Evolutionary conservation across 2,888 invertebrate genomes (phyloP).

Genomic region (Tanypteryx hageni): DNA sequence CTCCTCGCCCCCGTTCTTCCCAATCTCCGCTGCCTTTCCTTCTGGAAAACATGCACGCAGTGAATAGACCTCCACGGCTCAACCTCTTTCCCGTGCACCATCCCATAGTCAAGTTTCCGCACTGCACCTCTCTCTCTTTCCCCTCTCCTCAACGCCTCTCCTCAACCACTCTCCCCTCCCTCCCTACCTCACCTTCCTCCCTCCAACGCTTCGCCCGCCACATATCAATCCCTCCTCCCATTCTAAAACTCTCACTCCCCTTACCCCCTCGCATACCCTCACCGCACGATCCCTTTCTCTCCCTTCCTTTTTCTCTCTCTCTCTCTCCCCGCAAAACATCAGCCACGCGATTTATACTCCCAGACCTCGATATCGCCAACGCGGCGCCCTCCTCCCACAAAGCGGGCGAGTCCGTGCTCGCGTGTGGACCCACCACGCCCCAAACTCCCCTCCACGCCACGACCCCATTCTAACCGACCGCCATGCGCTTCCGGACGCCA

Average conservation of each 20-base stretch:
- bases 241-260: too few relatives aligned
- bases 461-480: slow-evolving; percentile 21
- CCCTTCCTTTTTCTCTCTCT: background rate
- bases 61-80: background rate
- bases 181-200: too few relatives aligned
- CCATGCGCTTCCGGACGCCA: slow-evolving; percentile 4
- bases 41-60: slow-evolving; percentile 8
- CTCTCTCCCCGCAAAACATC: background rate
- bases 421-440: background rate
- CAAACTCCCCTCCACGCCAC: background rate
- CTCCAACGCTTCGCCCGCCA: too few relatives aligned
- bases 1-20: too few relatives aligned
- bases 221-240: too few relatives aligned
- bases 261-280: background rate
- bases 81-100: background rate
- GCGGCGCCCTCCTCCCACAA: background rate
- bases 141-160: too few relatives aligned
- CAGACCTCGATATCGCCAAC: slow-evolving; percentile 13
- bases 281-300: background rate
- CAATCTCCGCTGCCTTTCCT: background rate
- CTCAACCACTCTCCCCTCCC: too few relatives aligned
- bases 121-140: background rate
- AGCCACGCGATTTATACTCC: slow-evolving; percentile 23
- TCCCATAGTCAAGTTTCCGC: slow-evolving; percentile 5
- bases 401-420: background rate